Percentiles rank a stretch among this genome's conserved stretches.
Conservation (phyloP, 2,888 invertebrate genomes). For the Lampropteryx suffumata region DNA sequence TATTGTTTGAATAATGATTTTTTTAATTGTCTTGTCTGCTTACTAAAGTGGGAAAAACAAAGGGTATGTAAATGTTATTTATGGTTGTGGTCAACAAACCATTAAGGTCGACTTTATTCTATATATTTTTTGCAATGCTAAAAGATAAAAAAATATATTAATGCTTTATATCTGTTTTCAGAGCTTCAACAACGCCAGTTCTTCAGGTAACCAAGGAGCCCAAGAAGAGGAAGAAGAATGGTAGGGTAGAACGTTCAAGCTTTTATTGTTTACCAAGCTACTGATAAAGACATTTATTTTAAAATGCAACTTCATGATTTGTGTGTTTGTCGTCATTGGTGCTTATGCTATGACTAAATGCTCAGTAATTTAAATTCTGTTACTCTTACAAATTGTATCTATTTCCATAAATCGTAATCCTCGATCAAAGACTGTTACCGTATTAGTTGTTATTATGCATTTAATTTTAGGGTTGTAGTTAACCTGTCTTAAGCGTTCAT, state of each 20-base stretch:
- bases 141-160: too few species aligned
- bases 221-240: slow-evolving; percentile 82
- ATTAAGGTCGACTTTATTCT: too few species aligned
- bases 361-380: not conserved
- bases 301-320: slow-evolving; percentile 58
- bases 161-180: slow-evolving; percentile 38
- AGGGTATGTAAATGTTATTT: not conserved
- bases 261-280: slow-evolving; percentile 42
- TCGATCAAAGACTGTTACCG: slow-evolving; percentile 24
- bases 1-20: not conserved
- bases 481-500: slow-evolving; percentile 11
- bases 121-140: not conserved
- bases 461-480: slow-evolving; percentile 35
- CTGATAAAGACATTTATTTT: slow-evolving; percentile 32
- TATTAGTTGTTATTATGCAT: slow-evolving; percentile 37
- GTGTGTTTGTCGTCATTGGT: slow-evolving; percentile 56
- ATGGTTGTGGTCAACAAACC: too few species aligned
- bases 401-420: not conserved
- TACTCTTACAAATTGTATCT: not conserved
- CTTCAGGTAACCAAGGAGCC: slow-evolving; percentile 51
- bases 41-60: not conserved
- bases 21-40: slow-evolving; percentile 1
- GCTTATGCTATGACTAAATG: slow-evolving; percentile 49
- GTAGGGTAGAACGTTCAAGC: slow-evolving; percentile 53
- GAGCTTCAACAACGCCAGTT: slow-evolving; percentile 61